phyloP scores from a whole-genome alignment of 2,113 vertebrate species.

The Saccopteryx bilineata region DNA sequence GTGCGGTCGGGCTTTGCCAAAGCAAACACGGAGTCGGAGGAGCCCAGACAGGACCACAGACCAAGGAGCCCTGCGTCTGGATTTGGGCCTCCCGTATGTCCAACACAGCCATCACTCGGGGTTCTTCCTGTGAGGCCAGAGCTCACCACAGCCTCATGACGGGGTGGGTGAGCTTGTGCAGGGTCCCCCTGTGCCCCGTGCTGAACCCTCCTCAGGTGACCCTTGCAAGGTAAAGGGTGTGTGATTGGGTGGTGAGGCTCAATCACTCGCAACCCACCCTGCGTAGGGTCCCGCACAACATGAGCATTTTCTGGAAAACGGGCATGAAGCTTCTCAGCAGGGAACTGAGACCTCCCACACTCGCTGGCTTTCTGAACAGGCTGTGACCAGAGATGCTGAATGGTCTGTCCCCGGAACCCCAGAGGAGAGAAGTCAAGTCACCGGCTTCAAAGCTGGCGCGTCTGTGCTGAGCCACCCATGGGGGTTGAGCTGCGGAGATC shows the following conservation, averaged over 20 bases:
- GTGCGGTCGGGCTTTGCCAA: neutral
- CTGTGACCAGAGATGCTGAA: rapidly evolving
- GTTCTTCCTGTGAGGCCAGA: neutral
- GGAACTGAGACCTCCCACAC: neutral
- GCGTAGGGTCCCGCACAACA: rapidly evolving
- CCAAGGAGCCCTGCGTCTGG: neutral
- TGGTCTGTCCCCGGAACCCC: neutral
- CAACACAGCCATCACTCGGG: rapidly evolving
- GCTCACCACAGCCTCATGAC: rapidly evolving
- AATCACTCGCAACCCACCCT: too few relatives aligned
- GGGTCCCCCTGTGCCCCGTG: neutral
- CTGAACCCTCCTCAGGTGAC: neutral
- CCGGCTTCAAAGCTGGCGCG: rapidly evolving
- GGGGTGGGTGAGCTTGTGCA: rapidly evolving
- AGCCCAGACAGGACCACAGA: rapidly evolving
- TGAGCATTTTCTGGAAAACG: rapidly evolving
- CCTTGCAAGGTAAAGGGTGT: neutral
- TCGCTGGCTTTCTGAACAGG: neutral
- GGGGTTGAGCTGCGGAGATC: too few relatives aligned
- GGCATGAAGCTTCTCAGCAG: rapidly evolving
- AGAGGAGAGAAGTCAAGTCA: neutral
- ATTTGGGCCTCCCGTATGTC: rapidly evolving
- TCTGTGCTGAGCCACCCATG: rapidly evolving
- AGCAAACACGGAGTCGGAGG: rapidly evolving
- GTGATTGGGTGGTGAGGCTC: rapidly evolving